phyloP scores from a whole-genome alignment of 2,797 vertebrate species.

The Myotis pilosus region DNA sequence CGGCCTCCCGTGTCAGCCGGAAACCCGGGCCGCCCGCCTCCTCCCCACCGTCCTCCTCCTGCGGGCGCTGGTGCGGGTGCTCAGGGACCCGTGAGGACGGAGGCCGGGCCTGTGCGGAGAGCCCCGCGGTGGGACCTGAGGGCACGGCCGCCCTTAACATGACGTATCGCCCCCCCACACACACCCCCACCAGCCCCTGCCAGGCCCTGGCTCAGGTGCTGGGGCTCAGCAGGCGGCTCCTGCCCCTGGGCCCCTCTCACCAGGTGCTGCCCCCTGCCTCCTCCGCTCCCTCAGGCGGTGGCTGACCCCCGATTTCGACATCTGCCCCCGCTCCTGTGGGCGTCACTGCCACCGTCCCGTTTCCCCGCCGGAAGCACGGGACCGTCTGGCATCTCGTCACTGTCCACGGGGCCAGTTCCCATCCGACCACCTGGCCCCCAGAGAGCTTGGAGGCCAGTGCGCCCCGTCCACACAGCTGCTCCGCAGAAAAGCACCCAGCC shows the following conservation, averaged over 20 bases:
- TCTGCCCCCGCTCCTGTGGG: not conserved
- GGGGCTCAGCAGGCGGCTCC: fast-evolving
- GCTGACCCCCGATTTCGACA: fast-evolving
- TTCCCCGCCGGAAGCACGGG: not conserved
- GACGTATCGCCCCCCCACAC: fast-evolving
- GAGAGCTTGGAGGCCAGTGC: fast-evolving
- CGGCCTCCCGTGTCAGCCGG: not conserved
- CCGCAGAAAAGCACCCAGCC: fast-evolving
- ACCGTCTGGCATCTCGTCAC: fast-evolving
- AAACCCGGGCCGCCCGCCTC: not conserved
- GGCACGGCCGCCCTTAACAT: fast-evolving
- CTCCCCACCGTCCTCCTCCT: not conserved
- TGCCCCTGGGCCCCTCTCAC: fast-evolving
- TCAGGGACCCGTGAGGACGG: not conserved
- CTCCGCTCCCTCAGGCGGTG: fast-evolving
- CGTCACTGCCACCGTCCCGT: fast-evolving
- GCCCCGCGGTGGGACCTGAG: fast-evolving
- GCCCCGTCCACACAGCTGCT: not conserved
- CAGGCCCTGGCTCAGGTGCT: fast-evolving
- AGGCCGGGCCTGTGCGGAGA: not conserved
- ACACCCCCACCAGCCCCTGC: fast-evolving
- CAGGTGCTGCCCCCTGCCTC: fast-evolving
- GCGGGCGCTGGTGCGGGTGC: fast-evolving
- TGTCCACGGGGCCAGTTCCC: fast-evolving
- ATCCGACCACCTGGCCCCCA: fast-evolving